phyloP scores from a whole-genome alignment of 1,140 invertebrate species.

The Pseudoatta argentina region DNA sequence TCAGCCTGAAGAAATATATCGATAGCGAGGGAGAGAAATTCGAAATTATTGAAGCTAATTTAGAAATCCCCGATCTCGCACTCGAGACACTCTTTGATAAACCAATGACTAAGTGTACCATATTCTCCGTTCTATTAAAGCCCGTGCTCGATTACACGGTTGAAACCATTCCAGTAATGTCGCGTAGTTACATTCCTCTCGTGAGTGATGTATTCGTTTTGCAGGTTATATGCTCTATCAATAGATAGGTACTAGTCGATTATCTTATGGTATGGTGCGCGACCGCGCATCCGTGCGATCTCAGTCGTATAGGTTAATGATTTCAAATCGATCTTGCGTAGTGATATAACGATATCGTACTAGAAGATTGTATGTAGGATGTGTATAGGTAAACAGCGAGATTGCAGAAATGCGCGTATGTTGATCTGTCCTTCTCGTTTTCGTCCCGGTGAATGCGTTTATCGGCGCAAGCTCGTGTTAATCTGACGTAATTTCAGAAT shows the following conservation, averaged over 20 bases:
- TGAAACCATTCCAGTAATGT: constrained; percentile 27
- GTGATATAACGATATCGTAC: neutral
- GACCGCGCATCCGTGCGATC: neutral
- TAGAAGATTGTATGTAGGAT: neutral
- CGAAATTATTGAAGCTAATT: constrained; percentile 9
- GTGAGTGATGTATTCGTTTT: neutral
- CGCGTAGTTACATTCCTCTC: constrained; percentile 16
- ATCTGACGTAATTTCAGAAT: constrained; percentile 30
- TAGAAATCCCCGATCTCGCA: constrained; percentile 15
- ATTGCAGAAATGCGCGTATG: no score
- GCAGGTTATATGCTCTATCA: constrained; percentile 11
- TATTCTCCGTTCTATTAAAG: constrained; percentile 30
- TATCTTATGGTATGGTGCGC: constrained; percentile 34
- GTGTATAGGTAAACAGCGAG: neutral
- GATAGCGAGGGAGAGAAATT: neutral
- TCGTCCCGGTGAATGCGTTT: neutral
- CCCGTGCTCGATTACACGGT: neutral
- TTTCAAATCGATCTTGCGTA: constrained; percentile 9
- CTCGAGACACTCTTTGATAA: neutral
- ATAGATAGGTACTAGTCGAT: constrained; percentile 46
- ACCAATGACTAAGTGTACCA: constrained; percentile 3
- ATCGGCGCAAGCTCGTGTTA: constrained; percentile 6
- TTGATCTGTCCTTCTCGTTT: neutral
- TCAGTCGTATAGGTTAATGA: neutral
- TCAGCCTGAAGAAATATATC: neutral